Conservation (phyloP, 2,888 invertebrate species). For the Drosophila paracracens region DNA sequence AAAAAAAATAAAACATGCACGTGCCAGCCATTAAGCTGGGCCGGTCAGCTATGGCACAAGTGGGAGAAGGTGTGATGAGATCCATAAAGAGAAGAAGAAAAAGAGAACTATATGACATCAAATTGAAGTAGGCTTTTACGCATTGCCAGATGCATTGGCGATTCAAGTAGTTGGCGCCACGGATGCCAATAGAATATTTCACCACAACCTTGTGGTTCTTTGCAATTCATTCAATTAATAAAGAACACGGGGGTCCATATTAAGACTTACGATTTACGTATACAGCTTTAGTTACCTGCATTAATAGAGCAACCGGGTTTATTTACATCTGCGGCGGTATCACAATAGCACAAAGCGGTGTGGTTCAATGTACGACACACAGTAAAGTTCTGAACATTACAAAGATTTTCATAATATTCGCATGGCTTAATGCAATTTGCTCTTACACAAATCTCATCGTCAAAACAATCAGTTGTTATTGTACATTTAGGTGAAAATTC, state of each 20-base stretch:
- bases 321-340: conserved; percentile 85
- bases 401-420: conserved; percentile 80
- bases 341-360: conserved; percentile 87
- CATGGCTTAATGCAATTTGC: conserved; percentile 86
- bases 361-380: conserved; percentile 86
- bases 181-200: conserved; percentile 57
- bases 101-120: conserved; percentile 61
- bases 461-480: conserved; percentile 84
- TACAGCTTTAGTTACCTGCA: conserved; percentile 87
- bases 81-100: conserved; percentile 44
- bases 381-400: conserved; percentile 83
- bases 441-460: conserved; percentile 85
- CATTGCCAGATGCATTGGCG: conserved; percentile 71
- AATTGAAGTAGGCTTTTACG: conserved; percentile 66
- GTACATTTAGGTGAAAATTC: conserved; percentile 62
- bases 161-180: conserved; percentile 66
- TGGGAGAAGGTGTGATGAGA: conserved; percentile 52
- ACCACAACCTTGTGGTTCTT: conserved; percentile 72
- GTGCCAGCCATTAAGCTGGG: conserved; percentile 48
- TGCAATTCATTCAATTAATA: conserved; percentile 73
- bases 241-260: conserved; percentile 51
- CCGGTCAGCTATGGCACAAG: conserved; percentile 53
- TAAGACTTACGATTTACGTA: conserved; percentile 67
- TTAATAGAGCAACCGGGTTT: conserved; percentile 86
- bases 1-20: conserved; percentile 62